Evolutionary conservation across 1,140 invertebrate species (phyloP).

Genomic region (Trissolcus basalis): DNA sequence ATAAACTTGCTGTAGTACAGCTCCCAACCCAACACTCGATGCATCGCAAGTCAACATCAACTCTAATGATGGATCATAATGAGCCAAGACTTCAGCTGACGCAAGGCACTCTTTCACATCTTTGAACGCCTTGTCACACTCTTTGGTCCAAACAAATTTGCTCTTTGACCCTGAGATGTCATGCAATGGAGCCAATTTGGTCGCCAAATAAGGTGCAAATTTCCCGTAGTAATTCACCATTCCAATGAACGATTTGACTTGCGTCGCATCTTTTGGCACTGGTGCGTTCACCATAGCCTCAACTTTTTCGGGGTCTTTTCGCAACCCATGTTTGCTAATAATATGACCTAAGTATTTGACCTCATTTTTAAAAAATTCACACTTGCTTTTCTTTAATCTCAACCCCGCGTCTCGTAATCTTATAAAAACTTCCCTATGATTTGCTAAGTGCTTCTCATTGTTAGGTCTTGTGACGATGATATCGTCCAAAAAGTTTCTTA

Average conservation of each 20-base stretch:
- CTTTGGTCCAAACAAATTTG: constrained; percentile 44
- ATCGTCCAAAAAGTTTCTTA: constrained; percentile 61
- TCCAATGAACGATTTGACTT: constrained; percentile 72
- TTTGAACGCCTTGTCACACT: constrained; percentile 61
- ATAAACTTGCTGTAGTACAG: constrained; percentile 50
- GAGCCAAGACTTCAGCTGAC: constrained; percentile 53
- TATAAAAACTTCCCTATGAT: constrained; percentile 57
- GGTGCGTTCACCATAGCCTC: constrained; percentile 65
- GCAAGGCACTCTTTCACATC: constrained; percentile 59
- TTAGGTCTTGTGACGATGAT: constrained; percentile 55
- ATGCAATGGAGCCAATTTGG: constrained; percentile 58
- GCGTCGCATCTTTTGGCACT: constrained; percentile 63
- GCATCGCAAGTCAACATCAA: constrained; percentile 63
- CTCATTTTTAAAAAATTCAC: constrained; percentile 49
- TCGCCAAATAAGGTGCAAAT: constrained; percentile 66
- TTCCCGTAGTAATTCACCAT: constrained; percentile 73
- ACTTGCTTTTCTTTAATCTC: constrained; percentile 52
- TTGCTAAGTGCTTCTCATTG: constrained; percentile 56
- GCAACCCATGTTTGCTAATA: constrained; percentile 62
- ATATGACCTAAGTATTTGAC: constrained; percentile 63
- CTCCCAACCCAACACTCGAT: constrained; percentile 44
- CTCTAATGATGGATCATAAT: constrained; percentile 60
- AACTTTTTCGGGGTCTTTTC: constrained; percentile 58
- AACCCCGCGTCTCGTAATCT: constrained; percentile 30
- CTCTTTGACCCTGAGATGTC: constrained; percentile 1